Percentiles rank a stretch among this genome's conserved stretches.
These are phyloP conservation scores for Melanchra persicariae DNA, from an alignment of 2,888 invertebrate species.

Conservation along the genomic window DNA sequence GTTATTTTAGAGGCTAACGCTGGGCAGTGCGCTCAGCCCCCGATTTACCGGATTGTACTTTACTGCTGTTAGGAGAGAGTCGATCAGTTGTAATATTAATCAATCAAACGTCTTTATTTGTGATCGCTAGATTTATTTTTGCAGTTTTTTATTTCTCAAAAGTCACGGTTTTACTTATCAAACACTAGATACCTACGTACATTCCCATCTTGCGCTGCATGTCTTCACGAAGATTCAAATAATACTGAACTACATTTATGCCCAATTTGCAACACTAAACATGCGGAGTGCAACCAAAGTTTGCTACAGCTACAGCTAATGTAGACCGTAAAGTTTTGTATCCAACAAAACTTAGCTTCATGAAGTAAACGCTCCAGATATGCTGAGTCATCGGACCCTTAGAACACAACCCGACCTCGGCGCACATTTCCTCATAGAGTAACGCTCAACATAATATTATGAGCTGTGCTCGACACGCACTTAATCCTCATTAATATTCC, in stretches of 20 bases:
- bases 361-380: slow-evolving; percentile 1
- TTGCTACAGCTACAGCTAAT: background rate
- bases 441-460: slow-evolving; percentile 21
- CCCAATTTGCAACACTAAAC: background rate
- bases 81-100: slow-evolving; percentile 7
- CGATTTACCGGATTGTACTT: background rate
- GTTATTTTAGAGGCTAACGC: slow-evolving; percentile 23
- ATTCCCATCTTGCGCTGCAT: background rate
- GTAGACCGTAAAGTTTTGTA: too few relatives aligned
- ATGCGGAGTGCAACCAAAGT: background rate
- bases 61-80: background rate
- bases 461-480: slow-evolving; percentile 28
- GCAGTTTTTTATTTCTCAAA: background rate
- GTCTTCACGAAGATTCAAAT: background rate
- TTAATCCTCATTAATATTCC: slow-evolving; percentile 54
- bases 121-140: too few relatives aligned
- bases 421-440: slow-evolving; percentile 25
- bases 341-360: background rate
- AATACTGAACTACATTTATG: background rate
- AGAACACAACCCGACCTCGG: slow-evolving; percentile 3
- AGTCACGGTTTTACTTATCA: background rate
- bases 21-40: slow-evolving; percentile 10
- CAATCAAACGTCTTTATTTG: background rate
- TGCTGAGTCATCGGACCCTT: slow-evolving; percentile 20
- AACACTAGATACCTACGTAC: too few relatives aligned